A percentile compares a stretch with the other conserved stretches of the same genome.
These are phyloP conservation scores for Grantiella picta DNA, from an alignment of 2,113 vertebrate species.

Conservation along the genomic window DNA sequence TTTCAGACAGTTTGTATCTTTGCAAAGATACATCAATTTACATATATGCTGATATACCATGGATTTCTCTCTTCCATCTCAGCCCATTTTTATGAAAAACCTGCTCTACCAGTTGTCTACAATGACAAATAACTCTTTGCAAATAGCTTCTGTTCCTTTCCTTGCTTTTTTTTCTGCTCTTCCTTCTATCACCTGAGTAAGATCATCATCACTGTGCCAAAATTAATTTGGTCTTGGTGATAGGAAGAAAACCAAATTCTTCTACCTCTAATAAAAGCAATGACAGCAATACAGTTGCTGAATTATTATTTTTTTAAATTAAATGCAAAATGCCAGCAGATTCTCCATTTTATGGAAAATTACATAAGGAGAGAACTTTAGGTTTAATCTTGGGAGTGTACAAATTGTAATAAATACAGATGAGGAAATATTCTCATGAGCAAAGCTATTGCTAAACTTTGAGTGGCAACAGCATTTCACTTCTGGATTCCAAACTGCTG, in stretches of 20 bases:
- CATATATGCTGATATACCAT: background rate
- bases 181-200: background rate
- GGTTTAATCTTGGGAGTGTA: background rate
- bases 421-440: background rate
- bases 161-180: background rate
- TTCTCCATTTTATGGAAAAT: background rate
- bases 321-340: background rate
- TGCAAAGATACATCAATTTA: background rate
- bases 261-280: background rate
- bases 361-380: background rate
- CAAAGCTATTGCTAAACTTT: background rate
- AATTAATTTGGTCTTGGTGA: background rate
- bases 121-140: background rate
- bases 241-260: background rate
- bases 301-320: background rate
- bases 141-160: background rate
- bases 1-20: background rate
- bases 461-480: background rate
- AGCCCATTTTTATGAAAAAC: background rate
- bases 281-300: background rate
- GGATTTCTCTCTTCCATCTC: background rate
- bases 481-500: background rate
- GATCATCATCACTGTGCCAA: background rate
- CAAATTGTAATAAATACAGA: background rate
- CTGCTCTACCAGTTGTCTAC: background rate